Base-by-base conservation (phyloP, 2,797 vertebrate genomes). In the Muscicapa striata region DNA sequence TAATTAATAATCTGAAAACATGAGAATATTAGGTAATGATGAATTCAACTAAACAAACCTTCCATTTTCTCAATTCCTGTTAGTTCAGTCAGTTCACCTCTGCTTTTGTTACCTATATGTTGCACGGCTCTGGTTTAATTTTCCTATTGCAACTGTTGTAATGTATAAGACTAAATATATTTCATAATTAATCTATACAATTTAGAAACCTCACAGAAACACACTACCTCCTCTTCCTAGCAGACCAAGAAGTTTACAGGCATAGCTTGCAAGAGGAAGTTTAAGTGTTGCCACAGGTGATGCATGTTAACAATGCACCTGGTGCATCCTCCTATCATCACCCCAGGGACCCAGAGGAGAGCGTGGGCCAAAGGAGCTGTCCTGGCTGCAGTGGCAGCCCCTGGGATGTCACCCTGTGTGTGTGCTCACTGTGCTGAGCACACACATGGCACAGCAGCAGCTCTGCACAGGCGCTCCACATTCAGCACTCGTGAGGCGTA, bases 1-100 rank as follows among this genome's bases (percentile, higher is more conserved):
- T 22, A 84, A n/a, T 57, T 76, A 74, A 87, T 40, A 83, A 81
- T 29, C 67, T 74, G 49, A 92, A 95, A 89, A 73, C 45, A 34
- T 4, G 3, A 69, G 24, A 51, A 15, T 19, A 90, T 70, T 76
- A 90, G n/a, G 36, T 40, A 90, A 91, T 4, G 1, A 77, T 41
- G 61, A 74, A 92, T 34, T 66, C 55, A 95, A 73, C 52, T 11
- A 5, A 81, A 85, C 83, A 82, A 91, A 93, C 66, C 92, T 93
- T 72, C 15, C 59, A 86, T 94, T 82, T 93, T 90, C 70, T 84
- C 40, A 55, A 13, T 45, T 87, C 57, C 67, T 62, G 2, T 54
- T 59, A 78, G 40, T 12, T 93, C 61, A 77, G 40, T 68, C 62
- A 85, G 9, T 23, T 70, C 20, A 40, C 24, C 16, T 77, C 58